phyloP scores from a whole-genome alignment of 2,797 vertebrate species.

The Gambelia wislizenii region DNA sequence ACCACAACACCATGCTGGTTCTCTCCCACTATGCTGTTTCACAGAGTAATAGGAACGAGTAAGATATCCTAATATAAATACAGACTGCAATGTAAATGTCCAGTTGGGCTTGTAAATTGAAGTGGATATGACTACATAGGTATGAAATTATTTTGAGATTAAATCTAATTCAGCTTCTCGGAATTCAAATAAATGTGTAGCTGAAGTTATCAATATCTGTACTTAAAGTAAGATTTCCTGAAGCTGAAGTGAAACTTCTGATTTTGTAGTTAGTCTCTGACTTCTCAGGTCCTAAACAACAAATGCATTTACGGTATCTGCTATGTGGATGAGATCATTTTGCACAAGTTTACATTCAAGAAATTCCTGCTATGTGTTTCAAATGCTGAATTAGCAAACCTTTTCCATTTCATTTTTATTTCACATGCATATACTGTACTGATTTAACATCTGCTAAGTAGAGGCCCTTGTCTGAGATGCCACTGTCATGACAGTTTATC shows the following conservation, averaged over 20 bases:
- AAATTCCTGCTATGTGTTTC: background rate
- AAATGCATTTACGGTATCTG: background rate
- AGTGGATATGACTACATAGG: background rate
- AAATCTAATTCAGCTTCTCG: background rate
- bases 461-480: background rate
- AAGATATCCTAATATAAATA: background rate
- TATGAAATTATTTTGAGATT: background rate
- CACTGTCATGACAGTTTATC: background rate
- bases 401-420: background rate
- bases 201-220: conserved; percentile 1
- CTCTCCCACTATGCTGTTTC: too few species aligned
- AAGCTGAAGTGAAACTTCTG: background rate
- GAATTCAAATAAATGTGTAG: background rate
- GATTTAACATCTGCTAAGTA: background rate
- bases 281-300: background rate
- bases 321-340: too few species aligned
- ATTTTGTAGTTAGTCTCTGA: background rate
- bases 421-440: background rate
- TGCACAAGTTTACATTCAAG: background rate
- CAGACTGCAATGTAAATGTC: background rate
- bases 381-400: background rate
- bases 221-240: background rate
- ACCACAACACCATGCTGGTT: too few species aligned
- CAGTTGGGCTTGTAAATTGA: background rate
- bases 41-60: too few species aligned